phyloP scores from a whole-genome alignment of 2,113 vertebrate genomes.

The Macrotus californicus region DNA sequence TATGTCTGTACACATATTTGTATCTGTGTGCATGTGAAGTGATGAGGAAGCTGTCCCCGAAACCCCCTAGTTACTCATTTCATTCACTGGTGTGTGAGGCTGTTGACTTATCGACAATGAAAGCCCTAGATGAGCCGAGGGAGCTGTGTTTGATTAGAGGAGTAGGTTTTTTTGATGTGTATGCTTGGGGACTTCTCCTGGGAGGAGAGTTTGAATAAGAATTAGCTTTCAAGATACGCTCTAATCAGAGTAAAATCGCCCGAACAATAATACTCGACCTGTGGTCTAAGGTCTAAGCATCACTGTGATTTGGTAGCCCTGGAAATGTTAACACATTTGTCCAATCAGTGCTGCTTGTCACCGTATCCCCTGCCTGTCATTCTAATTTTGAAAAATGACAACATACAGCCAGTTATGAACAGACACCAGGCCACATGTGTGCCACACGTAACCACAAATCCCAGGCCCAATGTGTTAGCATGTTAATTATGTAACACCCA shows the following conservation, averaged over 20 bases:
- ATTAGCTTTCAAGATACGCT: neutral
- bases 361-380: neutral
- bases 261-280: neutral
- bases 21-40: neutral
- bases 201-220: neutral
- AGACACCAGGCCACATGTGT: neutral
- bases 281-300: neutral
- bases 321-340: neutral
- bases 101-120: neutral
- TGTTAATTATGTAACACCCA: neutral
- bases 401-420: neutral
- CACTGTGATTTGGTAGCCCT: neutral
- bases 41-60: neutral
- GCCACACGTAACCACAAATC: neutral
- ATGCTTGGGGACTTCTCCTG: neutral
- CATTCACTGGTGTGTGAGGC: neutral
- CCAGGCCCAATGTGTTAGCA: neutral
- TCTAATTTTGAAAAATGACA: slow-evolving; percentile 2
- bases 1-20: neutral
- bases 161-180: neutral
- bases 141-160: neutral
- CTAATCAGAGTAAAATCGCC: neutral
- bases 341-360: neutral
- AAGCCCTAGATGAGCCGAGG: neutral
- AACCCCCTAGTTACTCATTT: neutral